Conservation (phyloP, 2,113 vertebrate genomes). For the Rafetus swinhoei region DNA sequence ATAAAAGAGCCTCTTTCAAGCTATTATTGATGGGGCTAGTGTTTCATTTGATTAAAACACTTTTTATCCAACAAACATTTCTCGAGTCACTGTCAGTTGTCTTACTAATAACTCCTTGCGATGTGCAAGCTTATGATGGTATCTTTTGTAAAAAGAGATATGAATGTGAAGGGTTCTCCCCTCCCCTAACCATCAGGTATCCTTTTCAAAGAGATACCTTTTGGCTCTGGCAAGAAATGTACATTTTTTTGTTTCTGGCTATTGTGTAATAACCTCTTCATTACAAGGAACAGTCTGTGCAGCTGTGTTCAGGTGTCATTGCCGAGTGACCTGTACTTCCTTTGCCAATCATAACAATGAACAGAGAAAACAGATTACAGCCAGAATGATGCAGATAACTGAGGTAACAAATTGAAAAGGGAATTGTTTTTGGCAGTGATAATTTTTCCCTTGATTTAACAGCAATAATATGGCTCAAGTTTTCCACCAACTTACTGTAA, state of each 20-base stretch:
- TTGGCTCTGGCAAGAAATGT: conserved; percentile 64
- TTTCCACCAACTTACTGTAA: conserved; percentile 73
- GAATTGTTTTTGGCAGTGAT: conserved; percentile 72
- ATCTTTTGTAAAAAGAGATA: neutral
- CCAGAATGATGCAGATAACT: conserved; percentile 65
- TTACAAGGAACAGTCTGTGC: conserved; percentile 46
- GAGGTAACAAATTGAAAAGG: conserved; percentile 58
- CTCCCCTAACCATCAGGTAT: neutral
- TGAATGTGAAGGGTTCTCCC: conserved; percentile 2
- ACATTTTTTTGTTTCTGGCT: conserved; percentile 14
- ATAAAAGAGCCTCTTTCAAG: neutral
- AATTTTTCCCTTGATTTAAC: conserved; percentile 54
- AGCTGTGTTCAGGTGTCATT: conserved; percentile 52
- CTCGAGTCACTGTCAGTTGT: conserved; percentile 3
- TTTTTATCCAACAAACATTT: conserved; percentile 20
- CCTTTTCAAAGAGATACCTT: conserved; percentile 47
- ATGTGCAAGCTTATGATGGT: neutral
- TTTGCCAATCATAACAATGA: conserved; percentile 70
- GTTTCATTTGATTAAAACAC: neutral
- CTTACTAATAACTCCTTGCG: conserved; percentile 38
- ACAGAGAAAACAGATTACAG: conserved; percentile 64
- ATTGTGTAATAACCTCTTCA: conserved; percentile 52
- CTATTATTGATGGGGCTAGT: neutral
- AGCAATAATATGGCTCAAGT: conserved; percentile 72
- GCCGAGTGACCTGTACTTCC: conserved; percentile 67